A percentile compares a stretch with the other conserved stretches of the same genome.
Evolutionary conservation across 2,888 invertebrate genomes (phyloP).

Genomic region (Agriopis leucophaearia): DNA sequence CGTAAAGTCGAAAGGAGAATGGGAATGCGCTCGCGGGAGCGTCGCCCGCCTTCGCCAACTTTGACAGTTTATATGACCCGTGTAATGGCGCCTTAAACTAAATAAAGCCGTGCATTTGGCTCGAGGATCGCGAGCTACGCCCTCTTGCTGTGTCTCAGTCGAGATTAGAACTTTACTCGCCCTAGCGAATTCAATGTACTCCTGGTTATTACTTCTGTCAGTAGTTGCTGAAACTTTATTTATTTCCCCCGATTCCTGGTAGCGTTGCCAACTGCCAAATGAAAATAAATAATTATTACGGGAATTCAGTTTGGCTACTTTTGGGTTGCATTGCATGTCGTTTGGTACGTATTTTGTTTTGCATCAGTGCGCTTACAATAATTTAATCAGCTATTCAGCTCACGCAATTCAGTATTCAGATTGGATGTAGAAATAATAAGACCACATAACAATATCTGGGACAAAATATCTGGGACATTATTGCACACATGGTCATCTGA

Average conservation of each 20-base stretch:
- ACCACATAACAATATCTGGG: too few species aligned
- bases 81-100: conserved; percentile 84
- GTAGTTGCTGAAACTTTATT: conserved; percentile 43
- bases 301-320: conserved; percentile 18
- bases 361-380: background rate
- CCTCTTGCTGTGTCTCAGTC: conserved; percentile 72
- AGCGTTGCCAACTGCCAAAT: conserved; percentile 39
- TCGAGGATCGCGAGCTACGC: conserved; percentile 59
- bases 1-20: conserved; percentile 58
- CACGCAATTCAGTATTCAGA: too few species aligned
- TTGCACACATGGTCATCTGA: too few species aligned
- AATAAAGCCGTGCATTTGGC: conserved; percentile 83
- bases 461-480: too few species aligned
- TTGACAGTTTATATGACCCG: conserved; percentile 86
- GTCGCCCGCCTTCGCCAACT: conserved; percentile 69
- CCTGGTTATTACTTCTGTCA: conserved; percentile 47
- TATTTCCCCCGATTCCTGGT: conserved; percentile 31
- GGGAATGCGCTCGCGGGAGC: conserved; percentile 53
- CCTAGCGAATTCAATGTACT: conserved; percentile 44
- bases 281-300: conserved; percentile 36
- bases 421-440: too few species aligned
- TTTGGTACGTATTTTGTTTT: background rate
- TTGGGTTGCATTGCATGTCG: conserved; percentile 3
- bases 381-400: too few species aligned
- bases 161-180: conserved; percentile 69